A percentile compares a stretch with the other conserved stretches of the same genome.
These are phyloP conservation scores for Zaprionus obscuricornis DNA, from an alignment of 2,888 invertebrate species.

Conservation along the genomic window DNA sequence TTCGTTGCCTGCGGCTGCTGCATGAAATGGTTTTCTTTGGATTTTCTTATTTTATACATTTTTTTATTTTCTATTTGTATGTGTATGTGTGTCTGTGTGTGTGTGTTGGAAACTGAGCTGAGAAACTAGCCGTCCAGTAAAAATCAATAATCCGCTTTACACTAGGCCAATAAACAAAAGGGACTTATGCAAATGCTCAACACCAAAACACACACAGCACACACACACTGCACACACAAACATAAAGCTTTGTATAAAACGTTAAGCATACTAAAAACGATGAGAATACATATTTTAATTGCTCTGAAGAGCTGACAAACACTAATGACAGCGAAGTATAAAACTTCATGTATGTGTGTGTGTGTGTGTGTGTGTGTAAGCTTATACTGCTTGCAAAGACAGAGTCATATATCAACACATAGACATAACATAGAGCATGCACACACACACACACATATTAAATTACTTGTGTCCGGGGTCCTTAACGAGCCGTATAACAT, in stretches of 20 bases:
- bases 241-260: slow-evolving; percentile 8
- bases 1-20: slow-evolving; percentile 49
- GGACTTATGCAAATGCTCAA: slow-evolving; percentile 54
- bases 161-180: slow-evolving; percentile 53
- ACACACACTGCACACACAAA: too few species aligned
- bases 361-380: not conserved
- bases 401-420: slow-evolving; percentile 31
- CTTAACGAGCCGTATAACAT: slow-evolving; percentile 55
- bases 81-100: slow-evolving; percentile 21
- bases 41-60: slow-evolving; percentile 10
- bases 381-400: not conserved
- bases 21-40: slow-evolving; percentile 38
- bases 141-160: slow-evolving; percentile 75
- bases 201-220: too few species aligned
- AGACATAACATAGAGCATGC: not conserved
- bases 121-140: slow-evolving; percentile 38
- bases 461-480: slow-evolving; percentile 55
- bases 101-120: not conserved
- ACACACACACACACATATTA: slow-evolving; percentile 58
- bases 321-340: slow-evolving; percentile 45
- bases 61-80: slow-evolving; percentile 11
- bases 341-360: not conserved
- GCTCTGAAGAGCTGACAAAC: slow-evolving; percentile 39
- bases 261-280: slow-evolving; percentile 18
- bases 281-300: slow-evolving; percentile 65